phyloP scores from a whole-genome alignment of 2,113 vertebrate genomes.

The Pseudopipra pipra region DNA sequence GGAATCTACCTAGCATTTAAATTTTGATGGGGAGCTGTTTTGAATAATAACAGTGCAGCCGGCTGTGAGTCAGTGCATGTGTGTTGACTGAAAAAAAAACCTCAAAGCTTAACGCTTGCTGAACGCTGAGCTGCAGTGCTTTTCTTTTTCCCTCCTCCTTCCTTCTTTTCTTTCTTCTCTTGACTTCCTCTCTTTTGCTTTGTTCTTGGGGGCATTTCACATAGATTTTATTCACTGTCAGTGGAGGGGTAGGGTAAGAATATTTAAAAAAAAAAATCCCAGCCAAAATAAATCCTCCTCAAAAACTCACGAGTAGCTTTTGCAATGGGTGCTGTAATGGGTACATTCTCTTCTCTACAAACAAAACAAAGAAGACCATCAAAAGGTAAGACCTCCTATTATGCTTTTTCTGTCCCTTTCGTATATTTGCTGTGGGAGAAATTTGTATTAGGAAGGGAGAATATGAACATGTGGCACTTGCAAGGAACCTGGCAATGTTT shows the following conservation, averaged over 20 bases:
- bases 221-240: slow-evolving; percentile 38
- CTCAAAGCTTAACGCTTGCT: slow-evolving; percentile 70
- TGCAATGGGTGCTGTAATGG: slow-evolving; percentile 96
- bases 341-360: slow-evolving; percentile 94
- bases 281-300: slow-evolving; percentile 48
- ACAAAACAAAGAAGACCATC: slow-evolving; percentile 92
- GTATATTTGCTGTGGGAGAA: neutral
- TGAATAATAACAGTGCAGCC: slow-evolving; percentile 71
- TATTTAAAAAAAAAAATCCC: neutral
- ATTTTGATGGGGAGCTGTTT: slow-evolving; percentile 68
- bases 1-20: slow-evolving; percentile 70
- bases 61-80: slow-evolving; percentile 77
- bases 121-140: slow-evolving; percentile 72
- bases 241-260: neutral
- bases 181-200: slow-evolving; percentile 38
- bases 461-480: slow-evolving; percentile 44
- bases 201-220: slow-evolving; percentile 34
- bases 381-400: slow-evolving; percentile 83
- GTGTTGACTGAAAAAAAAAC: slow-evolving; percentile 68
- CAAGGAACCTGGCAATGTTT: slow-evolving; percentile 18
- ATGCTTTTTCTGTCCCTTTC: slow-evolving; percentile 41
- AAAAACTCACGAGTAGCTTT: slow-evolving; percentile 58
- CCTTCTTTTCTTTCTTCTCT: slow-evolving; percentile 48
- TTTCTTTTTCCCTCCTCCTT: slow-evolving; percentile 58
- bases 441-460: neutral